Evolutionary conservation across 2,113 vertebrate species (phyloP), one percentile per base, ranked within the genome.

Genomic region (Gnathochromis pfefferi): DNA sequence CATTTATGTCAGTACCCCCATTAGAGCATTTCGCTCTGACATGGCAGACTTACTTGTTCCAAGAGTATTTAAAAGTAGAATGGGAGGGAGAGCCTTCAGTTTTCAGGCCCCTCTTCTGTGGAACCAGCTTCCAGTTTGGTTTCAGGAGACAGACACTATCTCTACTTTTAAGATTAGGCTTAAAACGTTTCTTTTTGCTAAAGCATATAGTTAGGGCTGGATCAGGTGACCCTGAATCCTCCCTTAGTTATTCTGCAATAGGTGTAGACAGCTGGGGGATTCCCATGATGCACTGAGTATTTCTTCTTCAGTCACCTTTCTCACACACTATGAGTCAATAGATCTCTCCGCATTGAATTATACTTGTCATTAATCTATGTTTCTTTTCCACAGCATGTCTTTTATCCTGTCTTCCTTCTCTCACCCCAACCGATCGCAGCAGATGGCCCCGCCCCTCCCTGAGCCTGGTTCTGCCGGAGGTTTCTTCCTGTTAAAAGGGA

Each of bases 341-440:
- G 60, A 65, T 4, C 3, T 65, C 58, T 35, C 60, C 7, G 60
- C 60, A 12, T 12, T 1, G 17, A 65, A 35, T 35, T 7, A n/a
- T 65, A 65, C 9, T 12, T 35, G 60, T 35, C 6, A n/a, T 65
- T 35, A 7, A 35, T 2, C 60, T 65, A 0, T 65, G 31, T n/a
- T 0, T 65, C 31, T 65, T 1, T n/a, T 63, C 2, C 0, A 35
- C 1, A 0, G 9, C 60, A 12, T 65, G 60, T 5, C 2, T 35
- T 60, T 11, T 2, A 7, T 38, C 60, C 6, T 5, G 17, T 38
- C 6, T 65, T 65, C 0, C 1, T 12, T 38, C 31, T 65, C 6
- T 38, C 60, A 3, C 17, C 31, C 60, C 10, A 35, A 5, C 10
- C 31, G 1, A 1, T 12, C 2, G 3, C 57, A 35, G 31, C 60